These are phyloP conservation scores for Clistopyga incitator DNA, from an alignment of 2,888 invertebrate genomes.

Conservation along the genomic window DNA sequence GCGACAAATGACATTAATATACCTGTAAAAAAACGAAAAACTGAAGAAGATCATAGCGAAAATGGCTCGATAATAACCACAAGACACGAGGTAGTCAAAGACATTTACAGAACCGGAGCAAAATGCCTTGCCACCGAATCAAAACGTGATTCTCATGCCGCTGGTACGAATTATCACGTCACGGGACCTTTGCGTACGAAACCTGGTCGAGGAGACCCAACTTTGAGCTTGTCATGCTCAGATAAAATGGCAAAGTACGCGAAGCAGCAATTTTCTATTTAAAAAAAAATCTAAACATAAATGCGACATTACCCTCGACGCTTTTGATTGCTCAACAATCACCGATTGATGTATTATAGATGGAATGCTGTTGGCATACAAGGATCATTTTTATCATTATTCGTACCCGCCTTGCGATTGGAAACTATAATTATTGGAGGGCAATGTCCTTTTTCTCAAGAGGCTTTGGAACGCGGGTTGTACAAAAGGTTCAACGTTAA, in stretches of 20 bases:
- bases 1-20: slow-evolving; percentile 43
- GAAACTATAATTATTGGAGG: slow-evolving; percentile 90
- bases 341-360: slow-evolving; percentile 79
- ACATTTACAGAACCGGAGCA: slow-evolving; percentile 94
- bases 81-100: slow-evolving; percentile 67
- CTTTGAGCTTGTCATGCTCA: slow-evolving; percentile 96
- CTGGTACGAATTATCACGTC: slow-evolving; percentile 88
- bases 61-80: slow-evolving; percentile 11
- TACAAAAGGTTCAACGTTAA: slow-evolving; percentile 81
- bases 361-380: slow-evolving; percentile 95
- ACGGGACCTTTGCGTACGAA: slow-evolving; percentile 92
- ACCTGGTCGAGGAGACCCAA: slow-evolving; percentile 95
- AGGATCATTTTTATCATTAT: slow-evolving; percentile 90
- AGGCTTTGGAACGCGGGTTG: slow-evolving; percentile 87
- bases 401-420: slow-evolving; percentile 90
- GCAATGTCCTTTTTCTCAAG: slow-evolving; percentile 87
- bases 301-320: no score
- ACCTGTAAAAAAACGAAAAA: slow-evolving; percentile 51
- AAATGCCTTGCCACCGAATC: slow-evolving; percentile 88
- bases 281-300: no score
- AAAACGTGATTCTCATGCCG: slow-evolving; percentile 86
- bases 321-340: background rate
- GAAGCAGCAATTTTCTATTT: background rate
- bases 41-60: slow-evolving; percentile 70
- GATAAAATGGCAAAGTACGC: slow-evolving; percentile 91